Evolutionary conservation across 92 coral and sea anemone species (phyloP).

Genomic region (Bergia puertoricense): DNA sequence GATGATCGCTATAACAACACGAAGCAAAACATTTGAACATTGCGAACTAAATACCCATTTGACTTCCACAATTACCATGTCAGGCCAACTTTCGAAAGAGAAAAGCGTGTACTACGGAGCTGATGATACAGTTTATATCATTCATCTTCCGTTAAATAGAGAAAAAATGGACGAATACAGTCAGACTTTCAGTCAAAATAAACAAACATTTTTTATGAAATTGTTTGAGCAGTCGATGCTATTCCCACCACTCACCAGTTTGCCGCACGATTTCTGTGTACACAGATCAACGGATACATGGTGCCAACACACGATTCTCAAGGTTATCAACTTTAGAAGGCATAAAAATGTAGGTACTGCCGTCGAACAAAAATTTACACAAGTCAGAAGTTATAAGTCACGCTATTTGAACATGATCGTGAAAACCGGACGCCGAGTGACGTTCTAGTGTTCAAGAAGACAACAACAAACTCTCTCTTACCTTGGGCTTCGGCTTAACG

Average conservation of each 20-base stretch:
- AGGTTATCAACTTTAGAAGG: background rate
- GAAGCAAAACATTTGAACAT: background rate
- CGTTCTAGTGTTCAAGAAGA: background rate
- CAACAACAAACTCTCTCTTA: background rate
- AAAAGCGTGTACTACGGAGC: too few species aligned
- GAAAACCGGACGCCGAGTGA: background rate
- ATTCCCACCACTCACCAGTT: background rate
- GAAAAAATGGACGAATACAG: too few species aligned
- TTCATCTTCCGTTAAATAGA: too few species aligned
- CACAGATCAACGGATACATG: background rate
- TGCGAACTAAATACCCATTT: background rate
- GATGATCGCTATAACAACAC: slow-evolving; percentile 2
- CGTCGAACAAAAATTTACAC: background rate
- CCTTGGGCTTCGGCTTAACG: background rate
- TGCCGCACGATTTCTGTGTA: slow-evolving; percentile 1
- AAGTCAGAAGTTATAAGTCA: background rate
- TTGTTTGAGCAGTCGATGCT: slow-evolving; percentile 2
- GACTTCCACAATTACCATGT: background rate
- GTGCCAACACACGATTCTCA: slow-evolving; percentile 6
- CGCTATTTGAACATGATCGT: background rate
- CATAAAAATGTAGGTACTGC: too few species aligned
- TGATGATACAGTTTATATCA: too few species aligned
- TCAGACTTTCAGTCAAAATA: too few species aligned
- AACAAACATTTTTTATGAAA: too few species aligned
- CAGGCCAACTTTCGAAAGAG: too few species aligned